Percentiles rank a stretch among this genome's conserved stretches.
phyloP scores from a whole-genome alignment of 2,888 invertebrate genomes.

The Archaeoteleia sp. region DNA sequence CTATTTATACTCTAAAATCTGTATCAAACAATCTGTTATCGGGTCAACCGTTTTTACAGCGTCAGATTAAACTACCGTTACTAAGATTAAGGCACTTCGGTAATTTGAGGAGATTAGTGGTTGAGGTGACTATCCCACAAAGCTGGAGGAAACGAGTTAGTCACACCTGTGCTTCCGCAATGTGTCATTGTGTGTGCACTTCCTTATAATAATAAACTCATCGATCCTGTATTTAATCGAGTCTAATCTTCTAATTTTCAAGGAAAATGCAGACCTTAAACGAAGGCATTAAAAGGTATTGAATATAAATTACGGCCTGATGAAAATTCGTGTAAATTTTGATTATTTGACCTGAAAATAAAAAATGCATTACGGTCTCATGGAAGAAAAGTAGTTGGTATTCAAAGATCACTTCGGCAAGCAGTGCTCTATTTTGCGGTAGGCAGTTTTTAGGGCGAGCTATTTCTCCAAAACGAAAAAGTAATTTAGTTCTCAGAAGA shows the following conservation, averaged over 20 bases:
- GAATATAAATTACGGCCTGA: background rate
- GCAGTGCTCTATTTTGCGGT: conserved; percentile 19
- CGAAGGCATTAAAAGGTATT: background rate
- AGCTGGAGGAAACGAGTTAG: conserved; percentile 11
- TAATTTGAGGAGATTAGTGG: conserved; percentile 21
- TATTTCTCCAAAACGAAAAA: conserved; percentile 26
- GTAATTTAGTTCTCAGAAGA: too few relatives aligned
- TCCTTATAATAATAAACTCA: conserved; percentile 16
- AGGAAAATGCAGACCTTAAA: background rate
- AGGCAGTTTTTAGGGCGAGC: conserved; percentile 12
- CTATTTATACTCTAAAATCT: too few relatives aligned
- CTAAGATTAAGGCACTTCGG: conserved; percentile 23
- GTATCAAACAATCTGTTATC: too few relatives aligned
- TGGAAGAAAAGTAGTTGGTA: conserved; percentile 15
- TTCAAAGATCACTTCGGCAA: conserved; percentile 17
- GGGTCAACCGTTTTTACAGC: too few relatives aligned
- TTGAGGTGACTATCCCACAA: conserved; percentile 1
- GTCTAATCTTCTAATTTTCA: conserved; percentile 1
- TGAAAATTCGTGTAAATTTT: conserved; percentile 8
- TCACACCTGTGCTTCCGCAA: conserved; percentile 8
- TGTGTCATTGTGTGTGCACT: conserved; percentile 11
- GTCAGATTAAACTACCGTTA: conserved; percentile 17
- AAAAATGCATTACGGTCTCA: conserved; percentile 16
- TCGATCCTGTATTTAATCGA: conserved; percentile 12
- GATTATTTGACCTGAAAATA: conserved; percentile 8